Base-by-base conservation (phyloP, 2,113 vertebrate genomes). In the Pangasianodon hypophthalmus region DNA sequence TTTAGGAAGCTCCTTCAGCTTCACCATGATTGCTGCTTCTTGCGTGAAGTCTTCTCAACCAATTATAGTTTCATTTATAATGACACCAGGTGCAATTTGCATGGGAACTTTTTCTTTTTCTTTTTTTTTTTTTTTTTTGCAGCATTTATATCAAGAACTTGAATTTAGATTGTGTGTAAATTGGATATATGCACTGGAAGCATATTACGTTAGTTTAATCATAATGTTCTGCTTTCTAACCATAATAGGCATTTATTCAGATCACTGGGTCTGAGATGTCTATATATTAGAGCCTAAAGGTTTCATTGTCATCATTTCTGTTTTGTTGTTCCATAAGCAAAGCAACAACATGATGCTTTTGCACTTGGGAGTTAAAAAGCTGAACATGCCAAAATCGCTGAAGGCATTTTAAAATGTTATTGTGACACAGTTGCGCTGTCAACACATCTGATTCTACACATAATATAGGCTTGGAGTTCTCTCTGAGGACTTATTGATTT, bases 211-310 rank as follows among this genome's bases (percentile, higher is more conserved):
- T 50, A n/a, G 48, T 64, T 81, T 69, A 81, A 73, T 81, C 87
- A 56, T 91, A 54, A 62, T 73, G 64, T 32, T 69, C 75, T 86
- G 50, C 37, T 37, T 85, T 85, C 69, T 62, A 90, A 64, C 80
- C 73, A 41, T 50, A 85, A 7, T 88, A 16, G 29, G 87, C 56
- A 26, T 64, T 83, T 62, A 37, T 69, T 44, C 80, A 88, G 50
- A 50, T 71, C 79, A 56, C 48, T 69, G 14, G 29, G 37, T 26
- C 87, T 71, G 50, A 60, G 16, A 54, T 82, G 48, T 84, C 54
- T 24, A 13, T 60, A 83, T 88, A 58, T 84, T 37, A 37, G 37
- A 54, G 32, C 19, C 32, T 37, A 41, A 83, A 83, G 81, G 81
- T 37, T 83, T 58, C n/a, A 1, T 83, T 56, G 52, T 56, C n/a